Evolutionary conservation across 2,113 vertebrate genomes (phyloP), one percentile per base, ranked within the genome.

Genomic region (Aegotheles bennettii): DNA sequence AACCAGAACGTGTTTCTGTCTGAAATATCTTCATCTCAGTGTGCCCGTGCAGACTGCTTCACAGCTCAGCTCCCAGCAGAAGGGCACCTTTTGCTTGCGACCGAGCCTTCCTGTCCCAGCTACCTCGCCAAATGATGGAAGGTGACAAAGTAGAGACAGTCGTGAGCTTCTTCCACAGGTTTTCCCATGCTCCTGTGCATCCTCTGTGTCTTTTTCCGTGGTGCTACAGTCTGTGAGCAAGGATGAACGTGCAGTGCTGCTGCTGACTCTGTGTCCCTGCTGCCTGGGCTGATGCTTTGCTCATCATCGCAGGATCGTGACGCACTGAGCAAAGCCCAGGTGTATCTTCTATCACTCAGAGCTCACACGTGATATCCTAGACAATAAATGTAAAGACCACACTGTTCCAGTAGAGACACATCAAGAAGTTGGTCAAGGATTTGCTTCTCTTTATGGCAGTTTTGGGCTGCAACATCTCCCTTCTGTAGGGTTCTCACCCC

Each of bases 301-400:
- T 69, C 13, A 0, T 28, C 1, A 2, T n/a, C 3, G 0, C 59
- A 56, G 57, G 45, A 56, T 57, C 36, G 16, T 19, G 43, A n/a
- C 51, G 48, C 33, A 6, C 54, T 8, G 54, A 82, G 33, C 57
- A 40, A 64, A 67, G 21, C 47, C 38, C 33, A 16, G 16, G 31
- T 20, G 31, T 59, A 11, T 76, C 70, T 76, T 75, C 28, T 48
- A 7, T 65, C 57, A 4, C 26, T 60, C 42, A 7, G 7, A 59
- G 61, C 45, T 59, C 57, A 7, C 43, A 14, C 8, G 0, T 38
- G 26, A 26, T 45, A 11, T 16, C 51, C 26, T 18, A 24, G 23
- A 35, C 45, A 26, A 36, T 33, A 43, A 59, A 36, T 33, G 10
- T 17, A 59, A 68, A 83, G 53, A 43, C 31, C 47, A 2, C 8